Evolutionary conservation across 2,888 invertebrate genomes (phyloP).

Genomic region (Drosophila sordidula): DNA sequence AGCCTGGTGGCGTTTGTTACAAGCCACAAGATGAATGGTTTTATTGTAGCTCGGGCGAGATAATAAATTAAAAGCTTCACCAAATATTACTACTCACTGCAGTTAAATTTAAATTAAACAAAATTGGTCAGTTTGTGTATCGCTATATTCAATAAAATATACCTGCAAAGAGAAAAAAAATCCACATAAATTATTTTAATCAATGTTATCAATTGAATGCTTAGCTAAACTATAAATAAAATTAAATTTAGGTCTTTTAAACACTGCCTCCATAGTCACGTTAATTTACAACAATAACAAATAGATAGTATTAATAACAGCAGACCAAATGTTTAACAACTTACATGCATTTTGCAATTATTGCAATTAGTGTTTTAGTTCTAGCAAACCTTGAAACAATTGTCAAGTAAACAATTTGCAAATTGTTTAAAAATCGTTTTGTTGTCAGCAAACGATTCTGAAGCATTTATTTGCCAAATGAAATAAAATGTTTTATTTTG

Average conservation of each 20-base stretch:
- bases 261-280: constrained; percentile 1
- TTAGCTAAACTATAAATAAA: not conserved
- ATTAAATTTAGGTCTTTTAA: not conserved
- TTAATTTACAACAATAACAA: not conserved
- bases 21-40: constrained; percentile 39
- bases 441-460: not conserved
- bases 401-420: not conserved
- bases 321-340: not conserved
- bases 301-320: not conserved
- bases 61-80: constrained; percentile 1
- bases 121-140: not conserved
- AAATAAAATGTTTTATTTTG: too few relatives aligned
- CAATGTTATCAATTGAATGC: not conserved
- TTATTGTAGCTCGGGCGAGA: constrained; percentile 31
- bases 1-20: constrained; percentile 57
- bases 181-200: not conserved
- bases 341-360: constrained; percentile 6
- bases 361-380: not conserved
- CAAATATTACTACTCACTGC: not conserved
- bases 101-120: not conserved
- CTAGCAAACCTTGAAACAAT: not conserved
- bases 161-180: not conserved
- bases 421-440: not conserved
- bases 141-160: not conserved
- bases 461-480: not conserved